Evolutionary conservation across 2,797 vertebrate species (phyloP), one percentile per base, ranked within the genome.

Genomic region (Bryconaethiops microstoma): DNA sequence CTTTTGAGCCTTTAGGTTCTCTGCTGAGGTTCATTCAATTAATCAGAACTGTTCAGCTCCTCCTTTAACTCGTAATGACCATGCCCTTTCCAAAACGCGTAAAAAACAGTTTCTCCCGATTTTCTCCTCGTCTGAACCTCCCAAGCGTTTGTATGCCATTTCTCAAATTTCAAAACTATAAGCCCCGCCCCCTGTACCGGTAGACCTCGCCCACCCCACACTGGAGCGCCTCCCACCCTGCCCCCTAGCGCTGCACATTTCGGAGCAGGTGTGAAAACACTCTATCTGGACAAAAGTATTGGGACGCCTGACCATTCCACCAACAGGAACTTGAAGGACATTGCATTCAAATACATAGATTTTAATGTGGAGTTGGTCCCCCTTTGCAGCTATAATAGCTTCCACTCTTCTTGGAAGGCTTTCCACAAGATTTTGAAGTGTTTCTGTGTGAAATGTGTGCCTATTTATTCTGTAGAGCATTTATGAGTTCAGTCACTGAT

Each of bases 151-250:
- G 65, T 10, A 25, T 40, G n/a, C 16, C 42, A 80, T 40, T 74
- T 62, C 55, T 81, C 74, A 25, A 73, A 73, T 79, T 86, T 81
- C 67, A 83, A 81, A 81, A 52, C 68, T 73, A 16, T 5, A n/a
- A 14, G 68, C 16, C 8, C 29, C 71, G 21, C 68, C 77, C 23
- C 5, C 21, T 72, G 7, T 14, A 2, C 40, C 65, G 21, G 16
- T 10, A 50, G 21, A 4, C 21, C 57, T 45, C 42, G 48, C 78
- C 59, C 13, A 4, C 5, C n/a, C 9, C 17, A 0, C 55, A 9
- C 17, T 40, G 45, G 50, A 35, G 64, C 23, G 2, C 1, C 9
- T 42, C 29, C 62, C 29, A 54, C 74, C 72, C 67, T 68, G 79
- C 73, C 73, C 79, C 65, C 79, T 81, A 81, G 72, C 45, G n/a